These are phyloP conservation scores for Danio kyathit DNA, from an alignment of 2,797 vertebrate genomes.

Conservation along the genomic window DNA sequence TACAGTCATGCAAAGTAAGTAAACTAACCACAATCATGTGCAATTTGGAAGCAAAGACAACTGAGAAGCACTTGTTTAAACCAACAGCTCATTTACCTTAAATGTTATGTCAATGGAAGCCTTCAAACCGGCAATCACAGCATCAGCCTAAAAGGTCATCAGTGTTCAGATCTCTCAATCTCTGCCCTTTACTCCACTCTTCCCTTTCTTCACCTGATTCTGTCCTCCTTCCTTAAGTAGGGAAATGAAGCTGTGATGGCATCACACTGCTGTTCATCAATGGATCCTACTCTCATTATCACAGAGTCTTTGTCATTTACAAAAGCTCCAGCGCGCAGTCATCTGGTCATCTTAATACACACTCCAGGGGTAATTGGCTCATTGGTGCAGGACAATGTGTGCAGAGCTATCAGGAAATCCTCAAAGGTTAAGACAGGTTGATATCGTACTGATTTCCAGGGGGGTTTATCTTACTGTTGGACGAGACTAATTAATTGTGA, in stretches of 20 bases:
- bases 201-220: constrained; percentile 46
- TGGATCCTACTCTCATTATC: constrained; percentile 59
- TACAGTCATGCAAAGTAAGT: not conserved
- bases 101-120: constrained; percentile 15
- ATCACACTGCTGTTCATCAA: constrained; percentile 54
- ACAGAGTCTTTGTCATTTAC: constrained; percentile 59
- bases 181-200: constrained; percentile 56
- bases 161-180: constrained; percentile 27
- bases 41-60: not conserved
- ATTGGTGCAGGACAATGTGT: constrained; percentile 46
- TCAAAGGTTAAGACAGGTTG: constrained; percentile 27
- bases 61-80: constrained; percentile 16
- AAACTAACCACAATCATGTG: not conserved
- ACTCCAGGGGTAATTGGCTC: constrained; percentile 49
- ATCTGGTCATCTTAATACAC: constrained; percentile 60
- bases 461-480: not conserved
- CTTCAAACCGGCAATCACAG: not conserved
- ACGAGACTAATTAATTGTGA: not conserved
- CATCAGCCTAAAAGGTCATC: constrained; percentile 15
- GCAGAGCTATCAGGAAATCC: constrained; percentile 41
- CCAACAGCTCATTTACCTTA: constrained; percentile 38
- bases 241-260: constrained; percentile 60
- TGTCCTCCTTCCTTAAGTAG: constrained; percentile 48
- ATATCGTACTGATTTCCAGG: constrained; percentile 7
- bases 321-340: constrained; percentile 58